Base-by-base conservation (phyloP, 2,113 vertebrate genomes). In the Syngnathus typhle region DNA sequence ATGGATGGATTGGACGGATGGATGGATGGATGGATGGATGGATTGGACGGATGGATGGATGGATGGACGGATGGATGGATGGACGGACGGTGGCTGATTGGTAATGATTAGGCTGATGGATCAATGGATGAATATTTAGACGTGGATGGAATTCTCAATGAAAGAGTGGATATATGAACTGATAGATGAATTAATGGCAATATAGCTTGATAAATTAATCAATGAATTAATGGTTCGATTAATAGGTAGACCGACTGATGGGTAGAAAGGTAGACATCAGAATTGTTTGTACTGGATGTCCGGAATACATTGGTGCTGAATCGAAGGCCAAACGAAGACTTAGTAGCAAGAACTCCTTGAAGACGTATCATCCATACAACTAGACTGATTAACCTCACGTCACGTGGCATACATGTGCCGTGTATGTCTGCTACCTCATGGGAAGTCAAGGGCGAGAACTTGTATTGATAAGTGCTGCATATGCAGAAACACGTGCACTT, bases 401-500 rank as follows among this genome's bases (percentile, higher is more conserved):
- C 55, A 58, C 27, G 55, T 58, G 27, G 27, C 27, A 15, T 18
- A 32, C 54, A 32, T 55, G 21, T 55, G 23, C 54, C 23, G 11
- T 55, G 8, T 32, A 58, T 13, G 27, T 15, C 27, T 37, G n/a
- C 60, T 44, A n/a, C 16, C 36, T 18, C 13, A 4, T 8, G 36
- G 18, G 12, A 16, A 46, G 60, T 46, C 60, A 62, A 44, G 60
- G 41, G 21, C 41, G 21, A 23, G 21, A 6, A 23, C 13, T 27
- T 3, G 39, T 62, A 44, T 62, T 62, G 41, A 27, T 49, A 13
- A 49, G 49, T 39, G 32, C 46, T 38, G 12, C 54, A 39, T 32
- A 16, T 55, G 65, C 21, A 19, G 70, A 69, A 23, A 46, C 66
- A 58, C 39, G 37, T 64, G 59, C 65, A 61, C n/a, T 32, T 32